phyloP scores from a whole-genome alignment of 2,888 invertebrate species.

The Strigamia transsilvanica region DNA sequence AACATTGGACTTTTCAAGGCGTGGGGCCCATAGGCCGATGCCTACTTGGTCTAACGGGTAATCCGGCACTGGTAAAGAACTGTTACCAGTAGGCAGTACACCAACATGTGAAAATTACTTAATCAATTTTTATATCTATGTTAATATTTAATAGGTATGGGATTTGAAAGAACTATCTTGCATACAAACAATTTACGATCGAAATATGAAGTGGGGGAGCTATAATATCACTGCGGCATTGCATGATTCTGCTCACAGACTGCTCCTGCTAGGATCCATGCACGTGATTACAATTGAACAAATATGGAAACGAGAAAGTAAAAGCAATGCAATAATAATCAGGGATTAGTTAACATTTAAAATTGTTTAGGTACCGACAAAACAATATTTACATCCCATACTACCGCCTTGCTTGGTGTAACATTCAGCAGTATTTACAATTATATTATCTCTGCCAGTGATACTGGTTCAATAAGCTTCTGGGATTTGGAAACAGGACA shows the following conservation, averaged over 20 bases:
- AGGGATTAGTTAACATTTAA: background rate
- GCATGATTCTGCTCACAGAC: background rate
- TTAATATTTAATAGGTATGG: constrained; percentile 34
- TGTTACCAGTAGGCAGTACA: too few relatives aligned
- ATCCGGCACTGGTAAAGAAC: too few relatives aligned
- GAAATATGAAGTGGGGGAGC: background rate
- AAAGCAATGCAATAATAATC: background rate
- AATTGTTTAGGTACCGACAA: constrained; percentile 7
- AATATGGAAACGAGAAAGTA: constrained; percentile 10
- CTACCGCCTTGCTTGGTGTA: background rate
- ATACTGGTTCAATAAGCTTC: background rate
- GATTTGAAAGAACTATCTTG: constrained; percentile 40
- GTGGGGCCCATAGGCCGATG: too few relatives aligned
- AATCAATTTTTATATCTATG: background rate
- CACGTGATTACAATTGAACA: background rate
- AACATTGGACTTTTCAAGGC: too few relatives aligned
- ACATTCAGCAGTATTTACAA: constrained; percentile 8
- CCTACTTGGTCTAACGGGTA: too few relatives aligned
- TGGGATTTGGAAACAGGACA: constrained; percentile 30
- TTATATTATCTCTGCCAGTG: background rate
- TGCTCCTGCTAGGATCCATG: background rate
- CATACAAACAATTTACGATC: constrained; percentile 26
- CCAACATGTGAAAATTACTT: background rate
- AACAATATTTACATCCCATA: background rate
- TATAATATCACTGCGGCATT: background rate